These are phyloP conservation scores for Himalopsyche phryganea DNA, from an alignment of 1,140 invertebrate genomes.

Conservation along the genomic window DNA sequence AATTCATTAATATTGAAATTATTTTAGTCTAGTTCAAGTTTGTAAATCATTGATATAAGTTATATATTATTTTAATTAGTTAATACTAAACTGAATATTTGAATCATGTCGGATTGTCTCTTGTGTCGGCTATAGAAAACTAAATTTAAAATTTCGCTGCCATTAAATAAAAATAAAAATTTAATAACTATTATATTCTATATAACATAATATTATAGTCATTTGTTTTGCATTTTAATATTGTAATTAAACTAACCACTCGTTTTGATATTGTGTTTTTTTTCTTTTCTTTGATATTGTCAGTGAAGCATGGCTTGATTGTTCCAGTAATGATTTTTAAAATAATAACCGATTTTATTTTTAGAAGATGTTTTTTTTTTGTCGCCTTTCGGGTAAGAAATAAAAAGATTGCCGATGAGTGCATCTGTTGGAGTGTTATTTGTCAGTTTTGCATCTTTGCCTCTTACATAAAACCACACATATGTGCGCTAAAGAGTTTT, in stretches of 20 bases:
- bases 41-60: no score
- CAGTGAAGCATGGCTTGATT: slow-evolving; percentile 30
- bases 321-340: slow-evolving; percentile 3
- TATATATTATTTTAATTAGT: no score
- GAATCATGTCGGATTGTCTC: no score
- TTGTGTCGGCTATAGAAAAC: no score
- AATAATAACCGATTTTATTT: slow-evolving; percentile 2
- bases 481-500: slow-evolving; percentile 55
- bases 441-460: slow-evolving; percentile 56
- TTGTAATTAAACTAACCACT: slow-evolving; percentile 26
- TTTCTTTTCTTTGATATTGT: slow-evolving; percentile 28
- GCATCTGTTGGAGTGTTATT: slow-evolving; percentile 31
- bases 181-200: no score
- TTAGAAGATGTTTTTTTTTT: neutral
- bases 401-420: no score
- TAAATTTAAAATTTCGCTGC: no score
- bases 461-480: slow-evolving; percentile 54
- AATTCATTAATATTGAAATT: no score
- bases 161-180: no score
- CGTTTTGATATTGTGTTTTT: slow-evolving; percentile 26
- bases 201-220: neutral
- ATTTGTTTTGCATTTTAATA: slow-evolving; percentile 20
- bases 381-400: slow-evolving; percentile 1
- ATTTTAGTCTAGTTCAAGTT: no score
- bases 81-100: no score